phyloP scores from a whole-genome alignment of 1,140 invertebrate genomes.

The Procambarus virginalis region DNA sequence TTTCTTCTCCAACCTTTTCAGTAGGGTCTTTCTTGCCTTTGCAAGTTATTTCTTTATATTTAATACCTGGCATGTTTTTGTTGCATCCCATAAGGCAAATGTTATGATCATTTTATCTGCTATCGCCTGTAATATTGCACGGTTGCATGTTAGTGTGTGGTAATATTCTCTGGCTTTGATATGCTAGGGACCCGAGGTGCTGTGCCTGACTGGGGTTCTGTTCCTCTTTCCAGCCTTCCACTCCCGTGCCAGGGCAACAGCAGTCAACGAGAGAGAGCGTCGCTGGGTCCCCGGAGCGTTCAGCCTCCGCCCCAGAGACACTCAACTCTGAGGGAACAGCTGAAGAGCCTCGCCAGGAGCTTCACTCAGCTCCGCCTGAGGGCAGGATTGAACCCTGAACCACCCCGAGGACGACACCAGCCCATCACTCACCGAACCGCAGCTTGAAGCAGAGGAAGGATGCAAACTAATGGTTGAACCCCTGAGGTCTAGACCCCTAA shows the following conservation, averaged over 20 bases:
- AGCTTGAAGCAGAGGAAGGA: too few relatives aligned
- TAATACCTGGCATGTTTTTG: not conserved
- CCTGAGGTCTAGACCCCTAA: too few relatives aligned
- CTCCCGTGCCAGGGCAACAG: not conserved
- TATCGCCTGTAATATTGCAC: not conserved
- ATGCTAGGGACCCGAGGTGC: too few relatives aligned
- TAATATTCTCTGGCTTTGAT: not conserved
- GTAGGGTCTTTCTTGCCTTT: not conserved
- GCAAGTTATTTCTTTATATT: not conserved
- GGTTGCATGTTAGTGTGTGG: not conserved
- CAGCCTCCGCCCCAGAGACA: slow-evolving; percentile 33
- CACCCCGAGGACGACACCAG: not conserved
- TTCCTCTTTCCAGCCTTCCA: not conserved
- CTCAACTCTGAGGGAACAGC: not conserved
- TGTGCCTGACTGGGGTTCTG: not conserved
- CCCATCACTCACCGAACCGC: too few relatives aligned
- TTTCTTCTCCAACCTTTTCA: not conserved
- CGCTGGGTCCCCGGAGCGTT: not conserved
- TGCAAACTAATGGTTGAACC: too few relatives aligned
- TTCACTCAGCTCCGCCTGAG: slow-evolving; percentile 36
- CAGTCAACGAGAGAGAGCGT: not conserved
- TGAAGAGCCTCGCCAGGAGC: slow-evolving; percentile 23
- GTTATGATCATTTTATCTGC: too few relatives aligned
- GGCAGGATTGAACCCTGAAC: slow-evolving; percentile 38
- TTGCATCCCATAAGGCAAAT: too few relatives aligned